phyloP scores from a whole-genome alignment of 2,113 vertebrate genomes.

The Dipodomys merriami region DNA sequence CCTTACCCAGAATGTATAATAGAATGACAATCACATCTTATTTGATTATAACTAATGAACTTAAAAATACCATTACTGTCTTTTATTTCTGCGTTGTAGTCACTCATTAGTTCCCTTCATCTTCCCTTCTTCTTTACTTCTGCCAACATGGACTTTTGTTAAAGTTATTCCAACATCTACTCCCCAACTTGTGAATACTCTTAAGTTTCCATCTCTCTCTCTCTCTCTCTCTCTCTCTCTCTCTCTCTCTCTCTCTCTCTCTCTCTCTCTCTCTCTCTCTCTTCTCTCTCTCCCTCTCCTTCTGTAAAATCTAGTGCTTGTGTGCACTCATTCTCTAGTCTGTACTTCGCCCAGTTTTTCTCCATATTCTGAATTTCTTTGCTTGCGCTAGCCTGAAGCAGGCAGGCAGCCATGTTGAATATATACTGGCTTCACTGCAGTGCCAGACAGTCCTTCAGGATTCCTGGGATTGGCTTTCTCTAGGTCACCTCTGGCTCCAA shows the following conservation, averaged over 20 bases:
- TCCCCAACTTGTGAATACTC: neutral
- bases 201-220: neutral
- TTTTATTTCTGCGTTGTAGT: neutral
- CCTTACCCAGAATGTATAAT: constrained; percentile 1
- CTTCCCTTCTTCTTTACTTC: neutral
- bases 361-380: neutral
- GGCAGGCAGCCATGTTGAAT: neutral
- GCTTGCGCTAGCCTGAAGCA: neutral
- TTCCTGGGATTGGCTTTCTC: neutral
- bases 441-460: neutral
- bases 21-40: neutral
- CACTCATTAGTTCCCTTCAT: neutral
- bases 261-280: neutral
- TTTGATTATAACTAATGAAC: constrained; percentile 9
- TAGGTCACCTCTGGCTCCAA: neutral
- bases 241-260: neutral
- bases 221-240: neutral
- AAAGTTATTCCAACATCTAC: neutral
- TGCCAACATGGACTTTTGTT: neutral
- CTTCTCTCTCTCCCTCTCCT: neutral
- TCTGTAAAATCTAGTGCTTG: neutral
- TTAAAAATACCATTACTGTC: neutral
- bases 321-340: neutral
- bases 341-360: neutral
- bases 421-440: fast-evolving